phyloP scores from a whole-genome alignment of 2,113 vertebrate species.

The Empidonax traillii region DNA sequence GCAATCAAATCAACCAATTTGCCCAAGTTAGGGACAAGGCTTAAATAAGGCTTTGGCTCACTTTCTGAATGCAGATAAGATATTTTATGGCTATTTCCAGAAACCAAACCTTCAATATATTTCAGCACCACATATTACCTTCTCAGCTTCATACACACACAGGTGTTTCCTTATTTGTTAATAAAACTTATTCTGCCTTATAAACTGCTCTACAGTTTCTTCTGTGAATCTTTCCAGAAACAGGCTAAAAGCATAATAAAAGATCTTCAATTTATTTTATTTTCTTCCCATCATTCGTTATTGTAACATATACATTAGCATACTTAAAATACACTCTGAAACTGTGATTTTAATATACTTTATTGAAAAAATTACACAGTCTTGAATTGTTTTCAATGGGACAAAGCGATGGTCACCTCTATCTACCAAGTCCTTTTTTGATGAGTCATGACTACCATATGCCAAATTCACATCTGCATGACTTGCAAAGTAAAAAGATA shows the following conservation, averaged over 20 bases:
- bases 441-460: conserved; percentile 73
- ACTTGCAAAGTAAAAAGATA: conserved; percentile 88
- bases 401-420: conserved; percentile 89
- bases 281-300: neutral
- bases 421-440: conserved; percentile 78
- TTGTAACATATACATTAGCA: conserved; percentile 7
- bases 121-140: neutral
- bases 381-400: conserved; percentile 86
- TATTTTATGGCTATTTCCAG: neutral
- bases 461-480: conserved; percentile 89
- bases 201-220: neutral
- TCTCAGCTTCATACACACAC: neutral
- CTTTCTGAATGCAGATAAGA: neutral
- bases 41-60: neutral
- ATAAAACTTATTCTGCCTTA: neutral
- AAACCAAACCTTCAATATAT: neutral
- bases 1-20: neutral
- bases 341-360: conserved; percentile 89
- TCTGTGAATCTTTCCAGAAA: neutral
- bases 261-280: neutral
- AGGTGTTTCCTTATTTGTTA: neutral
- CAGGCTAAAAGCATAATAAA: neutral
- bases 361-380: conserved; percentile 99
- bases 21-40: neutral
- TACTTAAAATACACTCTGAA: conserved; percentile 59